These are phyloP conservation scores for Lophius piscatorius DNA, from an alignment of 2,113 vertebrate genomes.

Conservation along the genomic window DNA sequence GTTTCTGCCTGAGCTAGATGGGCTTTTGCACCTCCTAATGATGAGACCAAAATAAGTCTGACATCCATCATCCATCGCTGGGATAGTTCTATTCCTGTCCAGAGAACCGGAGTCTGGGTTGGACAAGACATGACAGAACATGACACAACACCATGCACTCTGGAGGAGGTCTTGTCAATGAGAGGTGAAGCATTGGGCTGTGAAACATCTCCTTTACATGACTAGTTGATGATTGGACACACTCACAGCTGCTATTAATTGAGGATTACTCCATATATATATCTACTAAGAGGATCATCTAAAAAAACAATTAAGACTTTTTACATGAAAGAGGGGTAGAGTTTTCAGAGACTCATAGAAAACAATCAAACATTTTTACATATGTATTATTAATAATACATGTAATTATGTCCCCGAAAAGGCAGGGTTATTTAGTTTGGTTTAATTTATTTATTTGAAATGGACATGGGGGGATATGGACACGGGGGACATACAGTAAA, in stretches of 20 bases:
- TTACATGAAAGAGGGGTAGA: too few relatives aligned
- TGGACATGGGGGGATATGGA: too few relatives aligned
- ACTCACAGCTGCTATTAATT: slow-evolving; percentile 1
- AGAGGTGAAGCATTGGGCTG: slow-evolving; percentile 34
- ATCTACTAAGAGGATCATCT: not conserved
- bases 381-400: too few relatives aligned
- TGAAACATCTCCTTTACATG: slow-evolving; percentile 41
- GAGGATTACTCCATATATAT: not conserved
- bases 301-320: too few relatives aligned
- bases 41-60: slow-evolving; percentile 72
- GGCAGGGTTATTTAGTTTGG: too few relatives aligned
- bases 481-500: too few relatives aligned
- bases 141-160: slow-evolving; percentile 64
- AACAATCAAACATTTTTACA: too few relatives aligned
- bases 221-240: too few relatives aligned
- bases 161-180: slow-evolving; percentile 56
- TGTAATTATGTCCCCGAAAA: too few relatives aligned
- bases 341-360: too few relatives aligned
- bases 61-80: slow-evolving; percentile 65
- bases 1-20: slow-evolving; percentile 46
- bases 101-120: slow-evolving; percentile 47
- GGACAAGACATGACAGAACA: slow-evolving; percentile 68
- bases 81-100: slow-evolving; percentile 46
- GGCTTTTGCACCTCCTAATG: slow-evolving; percentile 75
- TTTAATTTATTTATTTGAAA: too few relatives aligned